phyloP scores from a whole-genome alignment of 2,113 vertebrate genomes.

The Cyanoderma ruficeps region DNA sequence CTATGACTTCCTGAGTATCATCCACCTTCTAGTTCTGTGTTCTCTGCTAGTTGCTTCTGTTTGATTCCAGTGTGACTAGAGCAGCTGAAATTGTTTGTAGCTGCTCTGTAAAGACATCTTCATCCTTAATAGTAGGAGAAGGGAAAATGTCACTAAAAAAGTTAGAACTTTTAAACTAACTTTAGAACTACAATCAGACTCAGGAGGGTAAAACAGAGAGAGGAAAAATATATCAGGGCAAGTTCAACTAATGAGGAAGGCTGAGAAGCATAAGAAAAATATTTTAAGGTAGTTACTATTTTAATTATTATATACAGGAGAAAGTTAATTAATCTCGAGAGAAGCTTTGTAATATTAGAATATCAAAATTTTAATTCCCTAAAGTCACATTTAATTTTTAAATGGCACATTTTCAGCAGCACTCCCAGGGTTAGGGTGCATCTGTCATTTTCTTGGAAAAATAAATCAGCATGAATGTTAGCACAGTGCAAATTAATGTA shows the following conservation, averaged over 20 bases:
- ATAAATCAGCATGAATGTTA: background rate
- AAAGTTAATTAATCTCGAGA: background rate
- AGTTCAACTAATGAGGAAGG: background rate
- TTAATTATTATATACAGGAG: background rate
- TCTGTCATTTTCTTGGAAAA: background rate
- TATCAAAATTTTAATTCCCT: background rate
- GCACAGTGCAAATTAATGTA: background rate
- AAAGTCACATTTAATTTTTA: background rate
- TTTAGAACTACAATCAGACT: background rate
- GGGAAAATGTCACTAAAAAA: background rate
- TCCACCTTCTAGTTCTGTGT: background rate
- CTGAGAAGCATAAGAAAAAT: background rate
- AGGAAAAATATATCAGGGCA: background rate
- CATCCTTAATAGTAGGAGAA: background rate
- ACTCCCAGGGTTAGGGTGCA: background rate
- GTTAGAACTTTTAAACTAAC: background rate
- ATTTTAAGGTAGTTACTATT: background rate
- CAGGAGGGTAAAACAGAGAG: background rate
- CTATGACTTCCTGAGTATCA: background rate
- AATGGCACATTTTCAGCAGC: background rate
- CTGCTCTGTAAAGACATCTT: background rate
- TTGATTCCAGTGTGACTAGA: background rate
- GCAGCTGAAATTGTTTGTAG: background rate
- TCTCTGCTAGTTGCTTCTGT: background rate
- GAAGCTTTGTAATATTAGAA: background rate